Evolutionary conservation across 2,888 invertebrate genomes (phyloP).

Genomic region (Lycocerus yunnanus): DNA sequence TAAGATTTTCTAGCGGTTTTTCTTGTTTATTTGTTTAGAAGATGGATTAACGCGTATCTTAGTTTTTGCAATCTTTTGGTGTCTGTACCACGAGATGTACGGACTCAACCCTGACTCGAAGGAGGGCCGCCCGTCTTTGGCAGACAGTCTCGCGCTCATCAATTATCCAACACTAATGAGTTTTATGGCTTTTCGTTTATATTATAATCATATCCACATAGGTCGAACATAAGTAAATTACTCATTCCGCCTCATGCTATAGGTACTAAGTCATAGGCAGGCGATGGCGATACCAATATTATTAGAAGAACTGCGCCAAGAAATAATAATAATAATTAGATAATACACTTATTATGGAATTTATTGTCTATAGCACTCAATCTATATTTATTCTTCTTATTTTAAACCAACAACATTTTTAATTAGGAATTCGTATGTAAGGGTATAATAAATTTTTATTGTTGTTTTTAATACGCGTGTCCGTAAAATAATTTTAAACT

Average conservation of each 20-base stretch:
- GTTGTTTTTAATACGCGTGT: background rate
- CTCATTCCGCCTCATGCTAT: slow-evolving; percentile 33
- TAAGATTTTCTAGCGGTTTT: slow-evolving; percentile 18
- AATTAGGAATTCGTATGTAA: background rate
- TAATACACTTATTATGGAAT: background rate
- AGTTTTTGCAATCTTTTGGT: slow-evolving; percentile 23
- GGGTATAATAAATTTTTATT: background rate
- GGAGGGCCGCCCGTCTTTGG: slow-evolving; percentile 32
- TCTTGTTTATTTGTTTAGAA: slow-evolving; percentile 23
- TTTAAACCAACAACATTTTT: background rate
- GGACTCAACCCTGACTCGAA: slow-evolving; percentile 32
- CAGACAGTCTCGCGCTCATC: slow-evolving; percentile 42
- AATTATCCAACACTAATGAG: slow-evolving; percentile 48
- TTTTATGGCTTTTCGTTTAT: slow-evolving; percentile 49
- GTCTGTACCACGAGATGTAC: slow-evolving; percentile 12
- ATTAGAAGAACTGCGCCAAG: background rate
- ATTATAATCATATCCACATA: slow-evolving; percentile 39
- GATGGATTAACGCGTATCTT: slow-evolving; percentile 18
- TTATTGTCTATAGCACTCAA: background rate
- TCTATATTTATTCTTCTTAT: background rate
- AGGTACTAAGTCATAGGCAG: slow-evolving; percentile 20
- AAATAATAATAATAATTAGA: background rate
- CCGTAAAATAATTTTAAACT: background rate
- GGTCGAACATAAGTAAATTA: slow-evolving; percentile 34
- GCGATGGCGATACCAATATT: slow-evolving; percentile 8